Evolutionary conservation across 1,140 invertebrate genomes (phyloP).

Genomic region (Ostrea denselamellosa): DNA sequence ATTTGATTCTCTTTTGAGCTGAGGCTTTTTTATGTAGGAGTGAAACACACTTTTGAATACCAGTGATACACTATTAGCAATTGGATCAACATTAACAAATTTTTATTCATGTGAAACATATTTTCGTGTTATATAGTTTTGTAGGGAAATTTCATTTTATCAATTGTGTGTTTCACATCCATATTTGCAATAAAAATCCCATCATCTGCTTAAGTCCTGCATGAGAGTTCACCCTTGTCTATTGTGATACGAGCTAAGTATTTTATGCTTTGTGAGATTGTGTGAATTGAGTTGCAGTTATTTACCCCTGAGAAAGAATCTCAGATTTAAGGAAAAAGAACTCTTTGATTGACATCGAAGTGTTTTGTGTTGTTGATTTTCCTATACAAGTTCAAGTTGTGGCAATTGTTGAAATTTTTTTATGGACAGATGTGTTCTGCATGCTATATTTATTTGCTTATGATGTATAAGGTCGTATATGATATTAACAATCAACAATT

Average conservation of each 20-base stretch:
- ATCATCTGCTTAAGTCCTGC: constrained; percentile 11
- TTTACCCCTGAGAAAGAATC: background rate
- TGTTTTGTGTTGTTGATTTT: background rate
- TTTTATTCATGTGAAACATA: background rate
- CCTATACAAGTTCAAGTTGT: constrained; percentile 19
- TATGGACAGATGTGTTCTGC: background rate
- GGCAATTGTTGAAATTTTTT: constrained; percentile 20
- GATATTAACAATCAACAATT: constrained; percentile 32
- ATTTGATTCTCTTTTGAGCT: background rate
- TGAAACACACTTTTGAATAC: constrained; percentile 27
- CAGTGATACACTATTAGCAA: constrained; percentile 21
- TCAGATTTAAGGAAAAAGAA: background rate
- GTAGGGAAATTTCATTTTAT: background rate
- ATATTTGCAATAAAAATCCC: constrained; percentile 33
- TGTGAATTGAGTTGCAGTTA: background rate
- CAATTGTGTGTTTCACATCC: constrained; percentile 20
- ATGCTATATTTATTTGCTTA: constrained; percentile 35
- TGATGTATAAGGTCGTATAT: background rate
- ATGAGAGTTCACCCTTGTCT: background rate
- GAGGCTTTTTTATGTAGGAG: constrained; percentile 20
- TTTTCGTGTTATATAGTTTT: background rate
- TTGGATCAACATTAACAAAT: background rate
- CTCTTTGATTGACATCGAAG: background rate
- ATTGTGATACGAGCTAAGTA: background rate
- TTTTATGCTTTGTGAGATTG: background rate